Base-by-base conservation (phyloP, 2,888 invertebrate species). In the Abscondita cerata region DNA sequence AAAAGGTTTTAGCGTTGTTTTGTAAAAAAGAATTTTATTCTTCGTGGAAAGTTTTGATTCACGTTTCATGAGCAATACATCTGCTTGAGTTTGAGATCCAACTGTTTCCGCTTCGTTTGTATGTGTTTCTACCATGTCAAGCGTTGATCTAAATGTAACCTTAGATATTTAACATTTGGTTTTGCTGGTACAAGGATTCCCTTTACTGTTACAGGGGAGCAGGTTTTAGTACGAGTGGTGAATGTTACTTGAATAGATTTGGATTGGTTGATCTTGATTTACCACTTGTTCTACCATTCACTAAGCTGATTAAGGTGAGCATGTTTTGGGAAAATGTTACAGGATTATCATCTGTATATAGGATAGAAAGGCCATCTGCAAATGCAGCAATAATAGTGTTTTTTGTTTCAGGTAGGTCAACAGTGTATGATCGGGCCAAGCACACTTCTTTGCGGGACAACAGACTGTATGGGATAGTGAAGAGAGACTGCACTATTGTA, bases 71-170 rank as follows among this genome's bases (percentile, higher is more conserved):
- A 25, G 50, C 34, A 50, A 11, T 11, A 20, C 19, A 19, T 47
- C 12, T 19, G 20, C n/a, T 47, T 47, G 16, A n/a, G n/a, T n/a
- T n/a, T n/a, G n/a, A n/a, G n/a, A n/a, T 15, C n/a, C n/a, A n/a
- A n/a, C 8, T 47, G 18, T 47, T 47, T 2, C 6, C n/a, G 47
- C 13, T 47, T 47, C 9, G 19, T 19, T 47, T 47, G 1, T 2
- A 47, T 13, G 19, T 47, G 47, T 13, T 31, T 50, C 31, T 25
- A 31, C 16, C 50, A 50, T 15, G 31, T 50, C 12, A 50, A 33
- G 25, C 31, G 25, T 50, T 50, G 50, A 15, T 50, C 13, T n/a
- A 20, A 31, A 11, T 50, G 13, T 50, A 50, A 50, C 1, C 12
- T 31, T 5, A 50, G 15, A 13, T 50, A 50, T 50, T 50, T 31